Conservation (phyloP, 2,888 invertebrate species). For the Lysandra bellargus region DNA sequence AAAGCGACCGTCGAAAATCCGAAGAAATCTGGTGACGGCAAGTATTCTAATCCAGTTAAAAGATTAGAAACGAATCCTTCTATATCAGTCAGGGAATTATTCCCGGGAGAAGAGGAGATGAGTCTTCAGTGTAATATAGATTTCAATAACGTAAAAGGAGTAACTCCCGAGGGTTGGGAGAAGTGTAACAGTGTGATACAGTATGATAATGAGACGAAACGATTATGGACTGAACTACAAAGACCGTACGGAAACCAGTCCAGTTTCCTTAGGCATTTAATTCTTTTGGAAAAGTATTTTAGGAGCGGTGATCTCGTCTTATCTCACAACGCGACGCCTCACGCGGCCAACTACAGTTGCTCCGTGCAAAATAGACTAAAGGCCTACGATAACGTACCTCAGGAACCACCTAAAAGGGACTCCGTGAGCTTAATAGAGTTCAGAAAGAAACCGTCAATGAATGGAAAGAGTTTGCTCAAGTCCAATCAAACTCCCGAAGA, state of each 20-base stretch:
- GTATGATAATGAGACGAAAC: constrained; percentile 90
- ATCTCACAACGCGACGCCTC: constrained; percentile 86
- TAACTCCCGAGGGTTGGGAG: constrained; percentile 92
- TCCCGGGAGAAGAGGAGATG: constrained; percentile 91
- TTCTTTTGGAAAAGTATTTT: constrained; percentile 91
- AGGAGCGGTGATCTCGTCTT: constrained; percentile 88
- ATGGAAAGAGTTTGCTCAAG: constrained; percentile 72
- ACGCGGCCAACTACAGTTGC: constrained; percentile 88
- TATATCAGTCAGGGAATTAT: constrained; percentile 89
- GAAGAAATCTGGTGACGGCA: constrained; percentile 64
- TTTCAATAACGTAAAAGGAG: constrained; percentile 84
- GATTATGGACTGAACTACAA: constrained; percentile 90
- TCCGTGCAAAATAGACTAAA: constrained; percentile 89
- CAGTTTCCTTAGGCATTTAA: constrained; percentile 89
- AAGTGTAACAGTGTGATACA: constrained; percentile 89
- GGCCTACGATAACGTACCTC: constrained; percentile 85
- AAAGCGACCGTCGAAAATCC: constrained; percentile 62
- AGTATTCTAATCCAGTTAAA: constrained; percentile 82
- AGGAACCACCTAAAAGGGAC: constrained; percentile 59
- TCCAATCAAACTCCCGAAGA: constrained; percentile 60
- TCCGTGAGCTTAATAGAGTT: constrained; percentile 68
- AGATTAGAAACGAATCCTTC: constrained; percentile 88
- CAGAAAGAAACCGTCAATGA: constrained; percentile 66
- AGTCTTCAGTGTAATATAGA: constrained; percentile 88
- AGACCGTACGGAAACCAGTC: constrained; percentile 94